Evolutionary conservation across 2,113 vertebrate species (phyloP), one percentile per base, ranked within the genome.

Genomic region (Salvelinus fontinalis): DNA sequence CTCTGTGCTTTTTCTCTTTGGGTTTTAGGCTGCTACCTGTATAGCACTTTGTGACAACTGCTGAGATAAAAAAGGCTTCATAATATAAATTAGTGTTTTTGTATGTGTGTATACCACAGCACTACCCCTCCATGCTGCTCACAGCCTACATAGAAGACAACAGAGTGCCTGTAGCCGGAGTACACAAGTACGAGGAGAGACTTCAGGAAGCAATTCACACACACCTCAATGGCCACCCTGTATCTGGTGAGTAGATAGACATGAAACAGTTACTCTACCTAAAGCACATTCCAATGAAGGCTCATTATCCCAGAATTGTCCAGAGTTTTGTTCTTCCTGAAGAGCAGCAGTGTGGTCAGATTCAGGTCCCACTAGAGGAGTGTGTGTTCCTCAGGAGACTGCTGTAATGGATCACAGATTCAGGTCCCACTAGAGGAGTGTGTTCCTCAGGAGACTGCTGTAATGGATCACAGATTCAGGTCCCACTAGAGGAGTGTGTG

Each of bases 121-220:
- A 73, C 77, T 99, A 99, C 69, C 97, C 98, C 66, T 96, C 97
- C 0, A 76, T 98, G 91, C 92, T 97, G 81, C 95, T 99, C 90
- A 97, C 96, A 1, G 96, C 95, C 0, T 97, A 96, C 83, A 93
- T 93, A 44, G 92, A 88, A 0, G 98, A 99, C 68, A 87, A 92
- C 59, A 93, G 96, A 71, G 70, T 97, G 57, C 94, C 95, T 62
- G 75, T 97, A 71, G 75, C 82, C 22, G 96, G 97, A 60, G 89
- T 98, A 34, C 13, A 95, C n/a, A 92, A 59, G 71, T 99, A 98
- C 20, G 83, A 92, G 0, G 85, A 93, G 77, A 93, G 88, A 74
- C 89, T 99, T 16, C 91, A 92, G 78, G 85, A 89, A 68, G 97
- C 95, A 11, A 20, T 92, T 1, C 67, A 83, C 0, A 88, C 90